A percentile compares a stretch with the other conserved stretches of the same genome.
These are phyloP conservation scores for Lithosia quadra DNA, from an alignment of 2,888 invertebrate species.

Conservation along the genomic window DNA sequence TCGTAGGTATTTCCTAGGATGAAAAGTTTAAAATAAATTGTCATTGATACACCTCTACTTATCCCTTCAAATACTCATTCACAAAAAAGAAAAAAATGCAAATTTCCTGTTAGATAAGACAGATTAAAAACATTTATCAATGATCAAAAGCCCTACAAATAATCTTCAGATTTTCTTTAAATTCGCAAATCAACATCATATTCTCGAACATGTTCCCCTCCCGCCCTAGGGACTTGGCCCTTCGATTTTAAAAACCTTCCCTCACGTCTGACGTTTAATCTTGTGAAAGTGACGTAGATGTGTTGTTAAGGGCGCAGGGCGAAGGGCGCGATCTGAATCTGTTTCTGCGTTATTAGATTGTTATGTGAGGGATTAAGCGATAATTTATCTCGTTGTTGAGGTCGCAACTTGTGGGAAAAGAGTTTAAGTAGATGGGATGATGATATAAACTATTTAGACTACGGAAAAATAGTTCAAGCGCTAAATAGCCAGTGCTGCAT, in stretches of 20 bases:
- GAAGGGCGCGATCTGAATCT: slow-evolving; percentile 36
- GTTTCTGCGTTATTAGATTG: slow-evolving; percentile 62
- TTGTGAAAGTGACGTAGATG: slow-evolving; percentile 72
- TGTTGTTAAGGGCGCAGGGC: slow-evolving; percentile 27
- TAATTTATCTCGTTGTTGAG: slow-evolving; percentile 36
- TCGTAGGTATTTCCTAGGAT: too few relatives aligned
- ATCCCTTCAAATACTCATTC: not conserved
- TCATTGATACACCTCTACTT: not conserved
- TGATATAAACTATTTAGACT: not conserved
- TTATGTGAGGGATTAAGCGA: slow-evolving; percentile 44
- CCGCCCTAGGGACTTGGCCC: slow-evolving; percentile 54
- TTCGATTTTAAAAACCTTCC: slow-evolving; percentile 70
- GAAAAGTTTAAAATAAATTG: too few relatives aligned
- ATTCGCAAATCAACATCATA: slow-evolving; percentile 28
- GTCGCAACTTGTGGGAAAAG: slow-evolving; percentile 3
- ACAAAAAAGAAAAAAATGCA: not conserved
- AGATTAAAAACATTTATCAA: not conserved
- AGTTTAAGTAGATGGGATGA: not conserved
- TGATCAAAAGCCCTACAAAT: slow-evolving; percentile 7
- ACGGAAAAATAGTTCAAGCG: too few relatives aligned
- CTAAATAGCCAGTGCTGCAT: too few relatives aligned
- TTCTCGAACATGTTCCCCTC: slow-evolving; percentile 40
- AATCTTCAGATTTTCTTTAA: slow-evolving; percentile 8
- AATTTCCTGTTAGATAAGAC: not conserved
- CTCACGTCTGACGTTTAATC: slow-evolving; percentile 73